Evolutionary conservation across 1,140 invertebrate species (phyloP), one percentile per base, ranked within the genome.

Genomic region (Steinernema khuongi): DNA sequence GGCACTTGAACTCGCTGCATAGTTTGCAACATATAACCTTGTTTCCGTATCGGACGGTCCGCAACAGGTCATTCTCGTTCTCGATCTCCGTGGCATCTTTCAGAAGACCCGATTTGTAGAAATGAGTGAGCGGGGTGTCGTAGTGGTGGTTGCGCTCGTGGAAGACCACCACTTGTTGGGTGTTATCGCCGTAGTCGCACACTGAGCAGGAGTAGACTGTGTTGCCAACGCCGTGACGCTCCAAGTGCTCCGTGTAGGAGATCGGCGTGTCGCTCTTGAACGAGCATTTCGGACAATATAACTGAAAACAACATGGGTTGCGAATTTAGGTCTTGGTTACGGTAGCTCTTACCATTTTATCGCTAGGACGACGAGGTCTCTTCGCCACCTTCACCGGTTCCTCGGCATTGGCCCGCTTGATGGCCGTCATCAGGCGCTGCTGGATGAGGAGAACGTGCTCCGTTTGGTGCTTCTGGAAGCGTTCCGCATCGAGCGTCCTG

Each of bases 181-280:
- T 60, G 50, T 60, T 60, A 22, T 60, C 50, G 19, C 50, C 19
- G 22, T 60, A 60, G 22, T 60, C 19, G 22, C 50, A 60, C 7
- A 60, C 50, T 4, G 50, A 60, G 22, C 50, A 60, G 14, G 7
- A 4, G 50, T 60, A 60, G 26, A 60, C n/a, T n/a, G 36, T 41
- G 36, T 41, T 22, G 50, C 50, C 50, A 22, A n/a, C 26, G 50
- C 50, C 50, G 19, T 60, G 50, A 7, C 50, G 50, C 22, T 60
- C 50, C 7, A 60, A 22, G 26, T 60, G 50, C 50, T 60, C 50
- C 7, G 50, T 60, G 50, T 60, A 60, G 7, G 50, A 60, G 50
- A 60, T 60, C 7, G 50, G 50, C 50, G 50, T 60, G 50, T 60
- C 50, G 50, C 50, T 14, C 50, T 60, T 60, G 50, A 60, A 60